Evolutionary conservation across 2,888 invertebrate species (phyloP).

Genomic region (Acanthopleura granulata): DNA sequence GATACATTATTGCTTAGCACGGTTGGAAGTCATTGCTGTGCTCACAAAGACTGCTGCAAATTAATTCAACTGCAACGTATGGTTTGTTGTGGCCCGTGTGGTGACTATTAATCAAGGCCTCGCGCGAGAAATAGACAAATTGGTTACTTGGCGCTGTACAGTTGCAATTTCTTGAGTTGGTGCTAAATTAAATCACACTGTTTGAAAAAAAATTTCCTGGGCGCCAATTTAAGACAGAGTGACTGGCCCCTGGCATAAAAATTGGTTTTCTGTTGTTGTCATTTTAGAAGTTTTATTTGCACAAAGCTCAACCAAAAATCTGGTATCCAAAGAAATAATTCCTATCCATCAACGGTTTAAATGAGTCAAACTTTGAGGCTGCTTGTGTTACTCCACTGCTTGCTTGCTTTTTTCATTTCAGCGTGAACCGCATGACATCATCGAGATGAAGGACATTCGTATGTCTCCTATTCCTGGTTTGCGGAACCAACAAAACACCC

Average conservation of each 20-base stretch:
- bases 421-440: constrained; percentile 63
- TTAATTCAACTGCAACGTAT: constrained; percentile 14
- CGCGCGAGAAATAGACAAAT: background rate
- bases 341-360: no score
- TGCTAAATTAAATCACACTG: background rate
- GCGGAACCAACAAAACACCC: constrained; percentile 70
- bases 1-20: constrained; percentile 9
- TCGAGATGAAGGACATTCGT: constrained; percentile 88
- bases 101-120: constrained; percentile 5
- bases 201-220: background rate
- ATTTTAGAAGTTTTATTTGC: background rate
- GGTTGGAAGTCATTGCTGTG: constrained; percentile 7
- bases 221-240: no score
- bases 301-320: background rate
- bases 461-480: constrained; percentile 88
- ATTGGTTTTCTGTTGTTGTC: background rate
- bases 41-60: constrained; percentile 4
- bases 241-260: no score
- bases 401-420: background rate
- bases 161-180: background rate
- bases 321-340: no score
- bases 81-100: background rate
- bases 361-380: background rate
- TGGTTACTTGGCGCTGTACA: background rate
- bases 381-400: background rate